phyloP scores from a whole-genome alignment of 2,888 invertebrate species.

The Drosophila emarginata region DNA sequence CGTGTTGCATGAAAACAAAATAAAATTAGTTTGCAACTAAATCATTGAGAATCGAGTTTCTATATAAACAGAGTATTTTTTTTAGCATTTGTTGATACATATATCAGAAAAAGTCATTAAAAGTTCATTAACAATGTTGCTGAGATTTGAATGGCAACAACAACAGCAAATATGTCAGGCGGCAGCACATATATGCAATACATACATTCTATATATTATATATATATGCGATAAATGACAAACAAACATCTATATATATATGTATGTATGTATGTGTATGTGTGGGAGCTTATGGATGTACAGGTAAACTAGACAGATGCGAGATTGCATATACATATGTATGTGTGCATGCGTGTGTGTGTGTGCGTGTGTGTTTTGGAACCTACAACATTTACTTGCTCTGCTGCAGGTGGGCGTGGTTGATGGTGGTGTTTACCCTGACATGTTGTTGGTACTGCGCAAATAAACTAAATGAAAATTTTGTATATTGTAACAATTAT shows the following conservation, averaged over 20 bases:
- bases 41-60: constrained; percentile 47
- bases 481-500: constrained; percentile 71
- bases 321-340: constrained; percentile 32
- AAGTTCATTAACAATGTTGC: constrained; percentile 80
- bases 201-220: not conserved
- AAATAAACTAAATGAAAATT: constrained; percentile 66
- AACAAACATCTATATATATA: constrained; percentile 24
- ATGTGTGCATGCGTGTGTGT: constrained; percentile 4
- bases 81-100: constrained; percentile 44
- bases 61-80: constrained; percentile 12
- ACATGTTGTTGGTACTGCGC: constrained; percentile 49
- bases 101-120: constrained; percentile 76
- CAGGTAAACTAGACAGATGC: constrained; percentile 6
- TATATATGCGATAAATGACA: constrained; percentile 48
- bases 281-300: not conserved
- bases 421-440: constrained; percentile 31
- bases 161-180: constrained; percentile 48
- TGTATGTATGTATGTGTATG: constrained; percentile 12
- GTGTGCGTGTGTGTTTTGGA: not conserved
- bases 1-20: constrained; percentile 47
- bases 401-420: constrained; percentile 30
- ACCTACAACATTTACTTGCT: constrained; percentile 15
- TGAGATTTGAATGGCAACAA: constrained; percentile 66
- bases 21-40: constrained; percentile 25
- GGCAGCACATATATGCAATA: constrained; percentile 58